A percentile compares a stretch with the other conserved stretches of the same genome.
These are phyloP conservation scores for Halocynthia roretzi DNA, from an alignment of 23 tunicate species.

Conservation along the genomic window DNA sequence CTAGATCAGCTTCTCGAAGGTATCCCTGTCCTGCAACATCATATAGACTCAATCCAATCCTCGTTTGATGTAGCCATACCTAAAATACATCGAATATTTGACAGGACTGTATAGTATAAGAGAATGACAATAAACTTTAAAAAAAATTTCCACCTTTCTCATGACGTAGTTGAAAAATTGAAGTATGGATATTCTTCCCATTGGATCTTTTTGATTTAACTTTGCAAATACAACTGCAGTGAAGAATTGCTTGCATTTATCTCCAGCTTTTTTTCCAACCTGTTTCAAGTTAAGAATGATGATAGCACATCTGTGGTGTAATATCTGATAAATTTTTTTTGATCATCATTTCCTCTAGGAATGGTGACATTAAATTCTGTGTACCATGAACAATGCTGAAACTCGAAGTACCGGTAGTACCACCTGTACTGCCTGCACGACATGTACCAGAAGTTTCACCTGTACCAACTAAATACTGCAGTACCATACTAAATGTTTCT, in stretches of 20 bases:
- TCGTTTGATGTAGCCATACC: slow-evolving; percentile 98
- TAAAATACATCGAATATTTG: slow-evolving; percentile 7
- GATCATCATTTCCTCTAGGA: too few relatives aligned
- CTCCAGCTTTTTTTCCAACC: slow-evolving; percentile 63
- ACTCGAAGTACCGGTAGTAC: too few relatives aligned
- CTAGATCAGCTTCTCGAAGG: slow-evolving; percentile 92
- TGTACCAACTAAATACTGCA: too few relatives aligned
- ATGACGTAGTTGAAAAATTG: slow-evolving; percentile 99
- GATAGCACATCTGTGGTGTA: too few relatives aligned
- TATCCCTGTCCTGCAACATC: slow-evolving; percentile 98
- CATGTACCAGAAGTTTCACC: too few relatives aligned
- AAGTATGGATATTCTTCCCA: slow-evolving; percentile 88
- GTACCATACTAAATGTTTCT: too few relatives aligned
- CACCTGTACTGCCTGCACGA: too few relatives aligned
- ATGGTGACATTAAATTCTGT: too few relatives aligned
- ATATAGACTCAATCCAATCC: slow-evolving; percentile 93
- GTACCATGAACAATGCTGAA: too few relatives aligned
- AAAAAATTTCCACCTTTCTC: slow-evolving; percentile 40
- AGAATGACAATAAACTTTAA: too few relatives aligned
- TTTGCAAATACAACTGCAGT: slow-evolving; percentile 68
- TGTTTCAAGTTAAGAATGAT: neutral
- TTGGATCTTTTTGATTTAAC: slow-evolving; percentile 72
- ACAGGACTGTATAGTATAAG: neutral
- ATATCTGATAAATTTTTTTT: too few relatives aligned
- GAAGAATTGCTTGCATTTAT: slow-evolving; percentile 87